Evolutionary conservation across 1,140 invertebrate species (phyloP), one percentile per base, ranked within the genome.

Genomic region (Dendrolimus kikuchii): DNA sequence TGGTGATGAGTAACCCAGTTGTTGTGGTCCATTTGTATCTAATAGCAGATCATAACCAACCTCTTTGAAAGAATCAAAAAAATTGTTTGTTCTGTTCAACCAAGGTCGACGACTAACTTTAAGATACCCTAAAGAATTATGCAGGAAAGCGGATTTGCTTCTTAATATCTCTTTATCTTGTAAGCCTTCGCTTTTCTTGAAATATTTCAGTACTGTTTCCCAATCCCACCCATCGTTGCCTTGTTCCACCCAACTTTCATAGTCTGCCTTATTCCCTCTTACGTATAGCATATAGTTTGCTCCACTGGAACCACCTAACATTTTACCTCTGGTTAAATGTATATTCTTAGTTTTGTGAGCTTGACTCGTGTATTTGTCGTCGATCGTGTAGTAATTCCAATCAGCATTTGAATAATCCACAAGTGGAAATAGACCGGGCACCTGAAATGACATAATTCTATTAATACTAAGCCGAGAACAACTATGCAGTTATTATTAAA

Each of bases 251-350:
- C 97, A 98, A 7, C 90, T 77, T 65, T 98, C 93, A 66, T 96
- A 98, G 68, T 99, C 96, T 7, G 89, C 74, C 56, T 82, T 89
- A 76, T 92, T 89, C 39, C 93, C 96, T 59, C 96, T 86, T 0
- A 96, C 94, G 74, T 98, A 98, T 0, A 96, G 89, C 97, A 98
- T 97, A 59, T 96, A 97, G 71, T 98, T 98, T 0, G 98, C 84
- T 0, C 95, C 93, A 38, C 93, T 94, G 0, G 93, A 95, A 0
- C 97, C 96, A 4, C 96, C 96, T 0, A 96, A 75, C 0, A 95
- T 93, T 61, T 94, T 95, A 1, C 94, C 94, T 38, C 93, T 59
- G 0, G 53, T 60, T 6, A 52, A 40, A 41, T 55, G 90, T 66
- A 93, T 93, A 0, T 89, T 88, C 2, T 88, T 89, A 5, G 86